Base-by-base conservation (phyloP, 2,888 invertebrate species). In the Drosophila atripex region DNA sequence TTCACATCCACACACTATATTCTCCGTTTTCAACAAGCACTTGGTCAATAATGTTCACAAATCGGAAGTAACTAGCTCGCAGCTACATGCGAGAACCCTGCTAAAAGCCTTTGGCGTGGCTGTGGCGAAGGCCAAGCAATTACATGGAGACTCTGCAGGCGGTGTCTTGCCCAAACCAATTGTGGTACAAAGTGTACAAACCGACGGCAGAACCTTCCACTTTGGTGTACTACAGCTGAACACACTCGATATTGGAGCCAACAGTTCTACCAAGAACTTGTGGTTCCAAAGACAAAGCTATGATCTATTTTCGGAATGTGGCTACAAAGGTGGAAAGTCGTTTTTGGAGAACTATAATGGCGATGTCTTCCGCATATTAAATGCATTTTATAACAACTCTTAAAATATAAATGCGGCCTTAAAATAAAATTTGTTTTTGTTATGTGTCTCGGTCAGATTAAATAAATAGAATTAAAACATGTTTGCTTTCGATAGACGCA, bases 141-240 rank as follows among this genome's bases (percentile, higher is more conserved):
- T 93, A 83, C 95, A 94, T 92, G 97, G 97, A 9, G 56, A 25
- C 2, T 49, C 68, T 3, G 3, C 28, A 0, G 46, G 39, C 8
- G 69, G 71, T 5, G 55, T 38, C 63, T 92, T 97, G 38, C 95
- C 95, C 1, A 93, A 95, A 83, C 98, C 98, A 5, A 93, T 98
- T 54, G 94, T 95, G 43, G 92, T 97, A 2, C 98, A 98, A 90
- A 95, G 95, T 88, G 93, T 98, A 74, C 96, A 97, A 78, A 95
- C 96, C 3, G 95, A 97, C 89, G 95, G 97, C 1, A 92, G 94
- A 76, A 92, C 93, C 41, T 96, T 96, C 89, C 95, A 97, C 89
- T 97, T 98, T 89, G 95, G 95, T 4, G 93, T 97, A 16, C 94
- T 96, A 63, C 97, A 98, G 91, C 92, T 98, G 12, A 97, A 97